Evolutionary conservation across 2,888 invertebrate genomes (phyloP).

Genomic region (Cylindroiulus punctatus): DNA sequence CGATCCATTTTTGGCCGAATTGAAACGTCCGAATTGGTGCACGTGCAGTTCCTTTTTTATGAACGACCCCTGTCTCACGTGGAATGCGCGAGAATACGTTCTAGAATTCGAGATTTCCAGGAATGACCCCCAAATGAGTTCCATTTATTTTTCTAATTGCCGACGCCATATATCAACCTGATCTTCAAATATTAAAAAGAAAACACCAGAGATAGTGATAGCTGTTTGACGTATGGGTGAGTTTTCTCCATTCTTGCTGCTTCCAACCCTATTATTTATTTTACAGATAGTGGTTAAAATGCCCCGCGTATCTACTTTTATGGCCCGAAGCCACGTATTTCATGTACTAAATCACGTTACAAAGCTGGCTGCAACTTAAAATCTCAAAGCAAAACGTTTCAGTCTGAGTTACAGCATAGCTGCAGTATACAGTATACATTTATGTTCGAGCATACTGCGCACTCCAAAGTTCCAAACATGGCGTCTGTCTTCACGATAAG

Average conservation of each 20-base stretch:
- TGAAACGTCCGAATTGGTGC: too few relatives aligned
- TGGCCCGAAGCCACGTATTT: not conserved
- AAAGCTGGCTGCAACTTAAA: not conserved
- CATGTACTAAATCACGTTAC: not conserved
- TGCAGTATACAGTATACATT: too few relatives aligned
- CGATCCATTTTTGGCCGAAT: not conserved
- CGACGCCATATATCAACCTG: not conserved
- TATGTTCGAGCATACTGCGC: too few relatives aligned
- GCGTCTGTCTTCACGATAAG: too few relatives aligned
- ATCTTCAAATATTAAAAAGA: not conserved
- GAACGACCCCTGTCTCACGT: not conserved
- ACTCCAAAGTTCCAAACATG: too few relatives aligned
- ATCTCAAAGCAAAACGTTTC: not conserved
- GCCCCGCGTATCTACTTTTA: not conserved
- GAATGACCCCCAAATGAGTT: not conserved
- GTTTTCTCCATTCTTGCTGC: not conserved
- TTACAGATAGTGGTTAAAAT: constrained; percentile 15
- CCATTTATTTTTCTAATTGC: not conserved
- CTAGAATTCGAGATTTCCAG: not conserved
- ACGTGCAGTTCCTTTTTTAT: too few relatives aligned
- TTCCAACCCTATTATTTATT: not conserved
- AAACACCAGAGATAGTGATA: not conserved
- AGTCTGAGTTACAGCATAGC: not conserved
- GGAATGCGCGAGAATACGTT: not conserved
- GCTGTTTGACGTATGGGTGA: not conserved